Conservation (phyloP, 2,888 invertebrate species). For the Allacma fusca region DNA sequence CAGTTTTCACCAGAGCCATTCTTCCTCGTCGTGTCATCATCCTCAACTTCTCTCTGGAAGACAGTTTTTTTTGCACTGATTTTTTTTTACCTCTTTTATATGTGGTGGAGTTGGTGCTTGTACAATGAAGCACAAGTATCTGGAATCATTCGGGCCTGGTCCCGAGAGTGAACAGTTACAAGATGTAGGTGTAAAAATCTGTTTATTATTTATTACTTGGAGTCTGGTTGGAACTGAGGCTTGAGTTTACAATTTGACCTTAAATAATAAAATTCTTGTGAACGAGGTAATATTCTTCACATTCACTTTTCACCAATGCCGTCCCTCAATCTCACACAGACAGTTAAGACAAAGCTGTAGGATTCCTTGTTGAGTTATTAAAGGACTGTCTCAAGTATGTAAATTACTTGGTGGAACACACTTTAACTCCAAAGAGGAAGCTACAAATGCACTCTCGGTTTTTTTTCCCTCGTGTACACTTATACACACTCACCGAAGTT, state of each 20-base stretch:
- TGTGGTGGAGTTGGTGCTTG: neutral
- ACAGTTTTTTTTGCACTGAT: neutral
- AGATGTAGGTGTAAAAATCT: neutral
- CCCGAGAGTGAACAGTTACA: neutral
- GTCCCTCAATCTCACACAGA: slow-evolving; percentile 17
- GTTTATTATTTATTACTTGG: slow-evolving; percentile 19
- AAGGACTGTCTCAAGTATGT: no score
- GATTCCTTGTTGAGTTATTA: neutral
- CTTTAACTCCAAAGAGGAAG: no score
- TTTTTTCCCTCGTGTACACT: no score
- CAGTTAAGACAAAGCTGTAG: neutral
- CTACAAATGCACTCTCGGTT: no score
- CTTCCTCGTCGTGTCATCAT: slow-evolving; percentile 24
- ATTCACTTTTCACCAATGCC: slow-evolving; percentile 37
- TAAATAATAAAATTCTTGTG: slow-evolving; percentile 36
- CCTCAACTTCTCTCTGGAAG: neutral
- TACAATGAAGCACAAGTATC: neutral
- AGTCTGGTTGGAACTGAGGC: neutral
- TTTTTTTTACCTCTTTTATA: slow-evolving; percentile 18
- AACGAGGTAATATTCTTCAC: slow-evolving; percentile 35
- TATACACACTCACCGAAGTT: neutral
- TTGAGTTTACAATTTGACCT: slow-evolving; percentile 32
- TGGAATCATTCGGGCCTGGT: neutral
- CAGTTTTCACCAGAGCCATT: slow-evolving; percentile 29
- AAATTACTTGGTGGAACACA: no score